Percentiles rank a stretch among this genome's conserved stretches.
Evolutionary conservation across 1,140 invertebrate genomes (phyloP).

Genomic region (Drosophila nikananu): DNA sequence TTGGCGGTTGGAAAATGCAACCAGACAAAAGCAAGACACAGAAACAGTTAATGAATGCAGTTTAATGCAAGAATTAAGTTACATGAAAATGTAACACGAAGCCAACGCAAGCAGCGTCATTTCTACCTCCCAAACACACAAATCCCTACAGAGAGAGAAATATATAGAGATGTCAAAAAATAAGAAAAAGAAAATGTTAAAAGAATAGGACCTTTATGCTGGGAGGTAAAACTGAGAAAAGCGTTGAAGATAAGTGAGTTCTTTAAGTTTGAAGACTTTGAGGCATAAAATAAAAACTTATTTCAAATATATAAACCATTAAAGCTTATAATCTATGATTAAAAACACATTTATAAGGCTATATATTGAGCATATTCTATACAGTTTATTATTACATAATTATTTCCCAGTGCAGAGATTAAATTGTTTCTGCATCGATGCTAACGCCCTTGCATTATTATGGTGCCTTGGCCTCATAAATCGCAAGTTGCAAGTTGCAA

Average conservation of each 20-base stretch:
- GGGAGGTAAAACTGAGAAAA: too few relatives aligned
- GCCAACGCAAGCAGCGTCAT: conserved; percentile 45
- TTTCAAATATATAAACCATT: too few relatives aligned
- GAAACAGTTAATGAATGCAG: conserved; percentile 76
- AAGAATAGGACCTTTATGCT: too few relatives aligned
- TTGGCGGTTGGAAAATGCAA: conserved; percentile 31
- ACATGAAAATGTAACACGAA: conserved; percentile 74
- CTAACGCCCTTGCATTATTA: conserved; percentile 71
- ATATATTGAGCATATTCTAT: neutral
- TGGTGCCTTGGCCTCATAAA: conserved; percentile 79
- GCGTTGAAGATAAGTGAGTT: too few relatives aligned
- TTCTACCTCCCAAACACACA: conserved; percentile 59
- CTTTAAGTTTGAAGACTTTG: too few relatives aligned
- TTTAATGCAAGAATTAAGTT: conserved; percentile 83
- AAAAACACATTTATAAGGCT: neutral
- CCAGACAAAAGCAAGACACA: conserved; percentile 31
- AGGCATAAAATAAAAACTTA: too few relatives aligned
- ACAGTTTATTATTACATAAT: too few relatives aligned
- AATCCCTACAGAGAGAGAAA: conserved; percentile 3
- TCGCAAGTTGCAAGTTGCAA: conserved; percentile 13
- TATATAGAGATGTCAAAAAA: too few relatives aligned
- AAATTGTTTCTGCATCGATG: conserved; percentile 73
- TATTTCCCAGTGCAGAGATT: conserved; percentile 7
- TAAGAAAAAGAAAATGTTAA: too few relatives aligned
- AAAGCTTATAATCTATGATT: too few relatives aligned